Conservation (phyloP, 2,888 invertebrate species). For the Timandra comae region DNA sequence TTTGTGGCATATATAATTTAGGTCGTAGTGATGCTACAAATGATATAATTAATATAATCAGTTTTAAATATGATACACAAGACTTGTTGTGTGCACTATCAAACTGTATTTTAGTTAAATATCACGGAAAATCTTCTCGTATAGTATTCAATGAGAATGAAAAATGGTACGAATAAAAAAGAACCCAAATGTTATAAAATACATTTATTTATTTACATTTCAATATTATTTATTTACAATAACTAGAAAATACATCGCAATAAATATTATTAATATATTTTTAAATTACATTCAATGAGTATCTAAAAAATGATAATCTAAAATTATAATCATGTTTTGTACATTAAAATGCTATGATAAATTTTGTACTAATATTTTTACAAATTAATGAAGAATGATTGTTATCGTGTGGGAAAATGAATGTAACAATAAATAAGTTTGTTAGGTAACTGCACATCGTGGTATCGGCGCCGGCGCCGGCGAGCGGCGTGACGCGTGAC, state of each 20-base stretch:
- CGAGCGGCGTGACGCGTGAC: no score
- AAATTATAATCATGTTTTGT: constrained; percentile 12
- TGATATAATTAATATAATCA: no score
- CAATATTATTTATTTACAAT: constrained; percentile 68
- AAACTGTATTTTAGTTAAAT: no score
- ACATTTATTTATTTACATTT: constrained; percentile 39
- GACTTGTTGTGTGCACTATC: no score
- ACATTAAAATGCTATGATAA: constrained; percentile 12
- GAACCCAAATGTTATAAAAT: no score
- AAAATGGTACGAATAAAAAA: no score
- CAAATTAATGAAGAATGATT: constrained; percentile 15
- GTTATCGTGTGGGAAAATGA: constrained; percentile 4
- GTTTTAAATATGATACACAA: no score
- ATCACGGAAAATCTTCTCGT: no score
- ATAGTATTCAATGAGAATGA: no score
- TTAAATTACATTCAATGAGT: constrained; percentile 36
- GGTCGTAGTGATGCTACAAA: no score
- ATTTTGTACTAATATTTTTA: constrained; percentile 21
- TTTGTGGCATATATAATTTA: no score
- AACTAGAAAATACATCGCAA: constrained; percentile 24
- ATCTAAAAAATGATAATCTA: constrained; percentile 21
- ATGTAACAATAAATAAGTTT: constrained; percentile 20
- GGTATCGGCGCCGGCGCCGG: no score
- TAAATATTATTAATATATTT: constrained; percentile 25
- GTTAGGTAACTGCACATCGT: constrained; percentile 13